Evolutionary conservation across 2,113 vertebrate species (phyloP).

Genomic region (Plecotus auritus): DNA sequence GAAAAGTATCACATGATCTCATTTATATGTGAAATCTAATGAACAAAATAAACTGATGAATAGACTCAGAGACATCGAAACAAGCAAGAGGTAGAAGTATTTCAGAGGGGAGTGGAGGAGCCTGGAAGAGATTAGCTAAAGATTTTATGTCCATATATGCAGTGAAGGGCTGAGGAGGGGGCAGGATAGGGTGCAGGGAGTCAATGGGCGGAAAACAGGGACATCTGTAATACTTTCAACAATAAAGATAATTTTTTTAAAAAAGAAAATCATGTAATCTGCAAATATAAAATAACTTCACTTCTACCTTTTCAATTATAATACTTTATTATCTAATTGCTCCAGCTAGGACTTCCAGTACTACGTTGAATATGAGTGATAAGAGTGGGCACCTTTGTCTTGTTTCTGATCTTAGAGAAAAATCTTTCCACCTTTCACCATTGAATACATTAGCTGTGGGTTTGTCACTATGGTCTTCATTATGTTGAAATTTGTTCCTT

Average conservation of each 20-base stretch:
- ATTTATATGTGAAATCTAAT: too few relatives aligned
- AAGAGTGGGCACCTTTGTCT: neutral
- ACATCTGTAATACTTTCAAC: too few relatives aligned
- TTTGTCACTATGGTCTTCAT: neutral
- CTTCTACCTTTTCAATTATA: neutral
- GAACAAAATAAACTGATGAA: too few relatives aligned
- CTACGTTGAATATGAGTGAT: neutral
- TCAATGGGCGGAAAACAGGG: too few relatives aligned
- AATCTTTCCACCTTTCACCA: neutral
- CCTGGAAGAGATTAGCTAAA: too few relatives aligned
- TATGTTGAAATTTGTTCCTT: neutral
- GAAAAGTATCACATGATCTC: too few relatives aligned
- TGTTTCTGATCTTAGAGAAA: neutral
- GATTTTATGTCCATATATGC: too few relatives aligned
- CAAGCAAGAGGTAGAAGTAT: too few relatives aligned
- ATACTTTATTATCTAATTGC: neutral
- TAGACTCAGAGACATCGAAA: too few relatives aligned
- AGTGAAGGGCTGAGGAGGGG: too few relatives aligned
- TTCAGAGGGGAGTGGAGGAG: too few relatives aligned
- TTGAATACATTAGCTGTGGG: neutral
- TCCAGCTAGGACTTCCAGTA: neutral
- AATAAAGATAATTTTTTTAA: neutral
- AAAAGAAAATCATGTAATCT: neutral
- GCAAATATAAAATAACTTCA: neutral
- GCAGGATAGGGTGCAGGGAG: too few relatives aligned